Percentiles rank a stretch among this genome's conserved stretches.
Conservation (phyloP, 2,888 invertebrate species). For the Callinectes sapidus region DNA sequence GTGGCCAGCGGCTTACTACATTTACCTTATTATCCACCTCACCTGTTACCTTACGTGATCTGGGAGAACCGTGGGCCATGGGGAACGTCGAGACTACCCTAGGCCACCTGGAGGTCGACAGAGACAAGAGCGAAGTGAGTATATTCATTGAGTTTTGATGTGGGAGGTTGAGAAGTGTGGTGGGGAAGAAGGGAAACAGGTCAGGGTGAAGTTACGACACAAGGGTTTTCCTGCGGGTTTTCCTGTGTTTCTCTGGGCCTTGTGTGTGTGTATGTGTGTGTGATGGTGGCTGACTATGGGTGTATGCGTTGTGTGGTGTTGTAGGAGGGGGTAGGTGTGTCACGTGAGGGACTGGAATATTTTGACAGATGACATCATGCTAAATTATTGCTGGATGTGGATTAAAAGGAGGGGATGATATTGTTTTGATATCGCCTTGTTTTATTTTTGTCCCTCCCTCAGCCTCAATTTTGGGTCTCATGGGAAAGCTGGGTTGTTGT, state of each 20-base stretch:
- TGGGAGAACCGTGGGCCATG: slow-evolving; percentile 19
- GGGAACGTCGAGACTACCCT: slow-evolving; percentile 54
- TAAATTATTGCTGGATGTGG: no score
- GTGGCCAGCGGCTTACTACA: not conserved
- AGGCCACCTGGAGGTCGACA: slow-evolving; percentile 51
- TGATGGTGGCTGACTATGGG: not conserved
- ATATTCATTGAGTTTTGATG: not conserved
- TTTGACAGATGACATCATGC: no score
- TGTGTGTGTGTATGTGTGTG: not conserved
- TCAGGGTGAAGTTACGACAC: not conserved
- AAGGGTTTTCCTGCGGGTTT: not conserved
- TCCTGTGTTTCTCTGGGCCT: not conserved
- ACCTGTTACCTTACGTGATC: not conserved
- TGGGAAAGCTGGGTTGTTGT: no score
- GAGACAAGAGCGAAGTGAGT: slow-evolving; percentile 55
- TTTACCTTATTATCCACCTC: not conserved
- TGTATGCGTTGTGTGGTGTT: not conserved
- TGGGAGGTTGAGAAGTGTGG: not conserved
- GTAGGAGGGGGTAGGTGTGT: no score
- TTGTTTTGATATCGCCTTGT: no score
- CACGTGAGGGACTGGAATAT: no score
- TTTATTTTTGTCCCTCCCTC: no score
- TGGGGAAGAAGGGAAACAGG: not conserved
- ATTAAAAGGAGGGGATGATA: no score
- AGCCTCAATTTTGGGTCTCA: no score